Conservation (phyloP, 2,113 vertebrate genomes). For the Callipepla squamata region DNA sequence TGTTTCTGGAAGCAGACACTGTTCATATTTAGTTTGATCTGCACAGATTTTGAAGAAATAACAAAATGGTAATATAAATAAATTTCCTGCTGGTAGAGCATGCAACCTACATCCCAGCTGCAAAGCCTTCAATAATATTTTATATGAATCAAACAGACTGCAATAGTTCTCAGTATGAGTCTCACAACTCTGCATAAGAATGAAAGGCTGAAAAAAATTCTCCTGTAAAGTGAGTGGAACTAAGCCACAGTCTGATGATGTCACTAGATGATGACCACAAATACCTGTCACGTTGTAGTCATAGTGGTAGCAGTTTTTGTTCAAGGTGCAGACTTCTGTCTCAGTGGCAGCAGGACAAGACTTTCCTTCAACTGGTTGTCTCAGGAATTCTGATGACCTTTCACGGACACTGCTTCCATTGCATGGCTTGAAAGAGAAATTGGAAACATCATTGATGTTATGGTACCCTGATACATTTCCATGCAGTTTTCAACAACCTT, state of each 20-base stretch:
- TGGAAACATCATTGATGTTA: not conserved
- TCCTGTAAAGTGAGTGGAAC: not conserved
- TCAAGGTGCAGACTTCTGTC: slow-evolving; percentile 87
- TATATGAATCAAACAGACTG: not conserved
- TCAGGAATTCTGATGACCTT: slow-evolving; percentile 83
- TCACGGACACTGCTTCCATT: slow-evolving; percentile 82
- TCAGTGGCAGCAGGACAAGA: slow-evolving; percentile 84
- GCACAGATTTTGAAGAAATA: not conserved
- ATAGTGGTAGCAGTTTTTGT: slow-evolving; percentile 97
- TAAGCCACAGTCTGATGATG: not conserved
- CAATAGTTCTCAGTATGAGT: not conserved
- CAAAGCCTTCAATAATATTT: not conserved
- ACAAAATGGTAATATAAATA: not conserved
- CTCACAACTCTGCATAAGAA: not conserved
- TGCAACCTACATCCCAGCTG: not conserved
- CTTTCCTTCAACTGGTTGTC: slow-evolving; percentile 84
- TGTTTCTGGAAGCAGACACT: not conserved
- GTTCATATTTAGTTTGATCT: not conserved
- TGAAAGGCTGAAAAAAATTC: not conserved
- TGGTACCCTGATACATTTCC: not conserved
- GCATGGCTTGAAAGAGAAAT: slow-evolving; percentile 86
- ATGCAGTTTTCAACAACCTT: not conserved
- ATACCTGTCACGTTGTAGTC: slow-evolving; percentile 97
- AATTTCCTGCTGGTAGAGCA: not conserved
- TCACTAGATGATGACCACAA: not conserved